Conservation (phyloP, 1,140 invertebrate species). For the Drosophila melanica region DNA sequence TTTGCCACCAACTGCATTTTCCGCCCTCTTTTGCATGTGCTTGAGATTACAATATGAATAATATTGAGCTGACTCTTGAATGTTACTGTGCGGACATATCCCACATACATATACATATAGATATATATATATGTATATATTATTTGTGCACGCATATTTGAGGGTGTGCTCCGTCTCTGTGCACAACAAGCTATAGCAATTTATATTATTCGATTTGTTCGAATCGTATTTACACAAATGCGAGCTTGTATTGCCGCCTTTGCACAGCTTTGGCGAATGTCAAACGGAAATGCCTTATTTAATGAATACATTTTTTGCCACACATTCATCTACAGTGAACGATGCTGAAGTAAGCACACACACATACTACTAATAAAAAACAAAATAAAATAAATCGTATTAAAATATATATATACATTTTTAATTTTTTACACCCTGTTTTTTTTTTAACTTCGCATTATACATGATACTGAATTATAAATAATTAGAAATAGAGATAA, state of each 20-base stretch:
- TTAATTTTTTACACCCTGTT: too few species aligned
- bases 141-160: not conserved
- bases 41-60: conserved; percentile 47
- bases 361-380: too few species aligned
- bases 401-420: too few species aligned
- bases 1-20: not conserved
- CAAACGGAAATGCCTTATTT: conserved; percentile 49
- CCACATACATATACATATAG: not conserved
- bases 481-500: too few species aligned
- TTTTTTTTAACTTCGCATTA: too few species aligned
- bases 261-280: conserved; percentile 8
- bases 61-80: conserved; percentile 19
- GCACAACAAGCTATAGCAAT: conserved; percentile 14
- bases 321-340: conserved; percentile 6
- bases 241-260: too few species aligned
- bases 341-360: too few species aligned
- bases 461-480: too few species aligned
- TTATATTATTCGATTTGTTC: conserved; percentile 48
- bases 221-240: conserved; percentile 6
- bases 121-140: not conserved
- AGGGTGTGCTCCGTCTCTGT: too few species aligned
- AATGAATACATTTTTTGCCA: conserved; percentile 35
- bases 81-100: not conserved
- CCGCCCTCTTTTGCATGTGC: conserved; percentile 1
- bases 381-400: too few species aligned